Evolutionary conservation across 1,140 invertebrate species (phyloP).

Genomic region (Caerostris darwini): DNA sequence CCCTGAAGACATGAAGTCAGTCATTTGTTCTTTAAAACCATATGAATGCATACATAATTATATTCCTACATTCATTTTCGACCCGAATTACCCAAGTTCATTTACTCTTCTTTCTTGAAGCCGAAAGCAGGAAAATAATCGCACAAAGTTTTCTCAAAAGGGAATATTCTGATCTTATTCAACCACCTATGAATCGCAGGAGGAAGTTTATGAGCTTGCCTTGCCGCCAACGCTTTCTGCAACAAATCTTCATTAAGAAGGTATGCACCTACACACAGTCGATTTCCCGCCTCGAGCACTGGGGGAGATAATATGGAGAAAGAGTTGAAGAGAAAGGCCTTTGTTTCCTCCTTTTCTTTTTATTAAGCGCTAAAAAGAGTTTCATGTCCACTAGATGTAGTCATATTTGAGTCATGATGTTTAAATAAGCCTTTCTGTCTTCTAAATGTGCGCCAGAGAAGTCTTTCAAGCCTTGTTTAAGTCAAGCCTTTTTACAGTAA

Average conservation of each 20-base stretch:
- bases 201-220: slow-evolving; percentile 14
- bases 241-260: slow-evolving; percentile 30
- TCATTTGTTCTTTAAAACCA: no score
- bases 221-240: not conserved
- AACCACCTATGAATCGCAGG: not conserved
- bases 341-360: not conserved
- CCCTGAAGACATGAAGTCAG: no score
- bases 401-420: not conserved
- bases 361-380: not conserved
- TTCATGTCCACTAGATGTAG: not conserved
- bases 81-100: not conserved
- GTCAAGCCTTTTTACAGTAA: no score
- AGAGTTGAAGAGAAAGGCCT: not conserved
- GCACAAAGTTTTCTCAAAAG: not conserved
- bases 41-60: no score
- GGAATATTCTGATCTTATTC: not conserved
- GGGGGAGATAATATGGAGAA: not conserved
- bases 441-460: not conserved
- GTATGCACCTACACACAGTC: not conserved
- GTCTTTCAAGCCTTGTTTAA: no score
- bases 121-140: not conserved
- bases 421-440: not conserved
- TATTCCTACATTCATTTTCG: no score
- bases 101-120: not conserved
- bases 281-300: not conserved